These are phyloP conservation scores for Isurus oxyrinchus DNA, from an alignment of 2,113 vertebrate genomes.

Conservation along the genomic window DNA sequence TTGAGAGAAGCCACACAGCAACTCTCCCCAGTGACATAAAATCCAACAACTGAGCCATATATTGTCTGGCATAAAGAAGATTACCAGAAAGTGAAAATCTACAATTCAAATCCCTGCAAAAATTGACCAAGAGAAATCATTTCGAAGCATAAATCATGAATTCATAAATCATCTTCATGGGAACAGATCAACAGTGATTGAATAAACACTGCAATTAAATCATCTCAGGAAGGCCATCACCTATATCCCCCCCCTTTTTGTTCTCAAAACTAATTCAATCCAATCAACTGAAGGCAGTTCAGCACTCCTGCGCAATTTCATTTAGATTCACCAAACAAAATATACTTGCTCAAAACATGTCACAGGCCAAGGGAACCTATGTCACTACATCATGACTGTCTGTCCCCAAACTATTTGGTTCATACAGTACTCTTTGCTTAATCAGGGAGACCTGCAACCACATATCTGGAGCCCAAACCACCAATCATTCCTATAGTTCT, in stretches of 20 bases:
- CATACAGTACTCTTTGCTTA: neutral
- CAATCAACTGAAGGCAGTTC: neutral
- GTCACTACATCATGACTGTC: neutral
- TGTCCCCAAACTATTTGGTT: neutral
- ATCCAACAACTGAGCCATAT: neutral
- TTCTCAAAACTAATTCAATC: neutral
- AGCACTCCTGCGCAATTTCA: neutral
- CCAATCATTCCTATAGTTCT: neutral
- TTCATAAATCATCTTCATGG: neutral
- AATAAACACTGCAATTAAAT: neutral
- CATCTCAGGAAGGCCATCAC: neutral
- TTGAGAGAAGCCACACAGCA: neutral
- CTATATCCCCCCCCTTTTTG: no score
- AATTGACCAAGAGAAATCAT: neutral
- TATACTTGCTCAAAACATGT: neutral
- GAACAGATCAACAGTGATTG: neutral
- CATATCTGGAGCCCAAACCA: neutral
- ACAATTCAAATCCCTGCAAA: neutral
- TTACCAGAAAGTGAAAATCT: neutral
- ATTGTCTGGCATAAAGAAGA: neutral
- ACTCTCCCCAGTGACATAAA: neutral
- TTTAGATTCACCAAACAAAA: neutral
- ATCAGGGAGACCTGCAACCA: no score
- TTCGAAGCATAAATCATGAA: neutral
- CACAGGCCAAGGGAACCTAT: neutral